These are phyloP conservation scores for Lytechinus variegatus DNA, from an alignment of 35 echinoderm and acorn worm species.

Conservation along the genomic window DNA sequence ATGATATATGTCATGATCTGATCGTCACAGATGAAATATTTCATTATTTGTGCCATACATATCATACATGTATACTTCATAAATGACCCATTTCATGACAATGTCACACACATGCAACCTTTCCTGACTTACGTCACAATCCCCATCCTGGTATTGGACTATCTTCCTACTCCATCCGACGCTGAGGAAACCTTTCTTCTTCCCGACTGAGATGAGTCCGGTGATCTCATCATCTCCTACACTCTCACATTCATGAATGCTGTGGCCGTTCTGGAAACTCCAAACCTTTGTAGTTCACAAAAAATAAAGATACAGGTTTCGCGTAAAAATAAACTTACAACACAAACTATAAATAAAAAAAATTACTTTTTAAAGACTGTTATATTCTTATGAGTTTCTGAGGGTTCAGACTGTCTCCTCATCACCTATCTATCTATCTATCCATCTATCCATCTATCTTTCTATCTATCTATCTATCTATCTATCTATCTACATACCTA, in stretches of 20 bases:
- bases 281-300: constrained; percentile 68
- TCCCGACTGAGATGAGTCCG: constrained; percentile 85
- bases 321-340: background rate
- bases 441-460: too few relatives aligned
- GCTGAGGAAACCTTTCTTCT: constrained; percentile 80
- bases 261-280: constrained; percentile 99
- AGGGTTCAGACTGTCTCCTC: constrained; percentile 51
- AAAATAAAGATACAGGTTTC: background rate
- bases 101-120: too few relatives aligned
- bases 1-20: too few relatives aligned
- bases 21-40: too few relatives aligned
- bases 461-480: too few relatives aligned
- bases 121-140: constrained; percentile 80
- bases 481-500: too few relatives aligned
- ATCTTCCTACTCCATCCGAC: constrained; percentile 94
- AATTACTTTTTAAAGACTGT: too few relatives aligned
- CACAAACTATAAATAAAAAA: too few relatives aligned
- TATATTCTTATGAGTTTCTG: constrained; percentile 74
- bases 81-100: too few relatives aligned
- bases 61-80: too few relatives aligned
- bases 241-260: constrained; percentile 81
- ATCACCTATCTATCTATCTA: constrained; percentile 34
- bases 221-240: constrained; percentile 87
- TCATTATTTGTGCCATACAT: too few relatives aligned
- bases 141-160: constrained; percentile 86